A percentile compares a stretch with the other conserved stretches of the same genome.
These are phyloP conservation scores for Xestoiulus laeticollis DNA, from an alignment of 2,888 invertebrate species.

Conservation along the genomic window DNA sequence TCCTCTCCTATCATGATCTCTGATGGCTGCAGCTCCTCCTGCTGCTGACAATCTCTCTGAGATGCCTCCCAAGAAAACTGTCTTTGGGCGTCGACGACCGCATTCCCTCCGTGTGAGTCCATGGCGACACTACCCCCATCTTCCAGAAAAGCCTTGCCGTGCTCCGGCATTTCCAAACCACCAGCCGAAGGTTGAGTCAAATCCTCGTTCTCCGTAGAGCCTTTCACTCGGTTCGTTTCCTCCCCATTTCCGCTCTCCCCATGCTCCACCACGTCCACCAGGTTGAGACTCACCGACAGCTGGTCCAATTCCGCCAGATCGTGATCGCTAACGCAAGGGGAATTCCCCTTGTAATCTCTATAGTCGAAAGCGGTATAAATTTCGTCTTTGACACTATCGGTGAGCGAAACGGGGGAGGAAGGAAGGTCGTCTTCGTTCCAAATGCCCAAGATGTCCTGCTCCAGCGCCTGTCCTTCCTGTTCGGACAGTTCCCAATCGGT, in stretches of 20 bases:
- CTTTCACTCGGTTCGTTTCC: not conserved
- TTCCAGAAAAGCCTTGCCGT: too few relatives aligned
- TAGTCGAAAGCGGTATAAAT: conserved; percentile 80
- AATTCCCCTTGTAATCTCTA: conserved; percentile 79
- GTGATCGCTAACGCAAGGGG: conserved; percentile 79
- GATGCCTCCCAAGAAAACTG: not conserved
- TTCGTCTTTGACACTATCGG: conserved; percentile 63
- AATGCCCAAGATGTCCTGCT: conserved; percentile 69
- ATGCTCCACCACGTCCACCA: conserved; percentile 64
- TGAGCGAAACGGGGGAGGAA: conserved; percentile 66
- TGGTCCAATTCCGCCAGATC: conserved; percentile 81
- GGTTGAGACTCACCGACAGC: conserved; percentile 78
- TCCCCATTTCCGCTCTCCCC: not conserved
- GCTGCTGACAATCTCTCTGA: not conserved
- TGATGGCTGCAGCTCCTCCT: not conserved
- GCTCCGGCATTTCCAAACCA: too few relatives aligned
- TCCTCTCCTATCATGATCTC: not conserved
- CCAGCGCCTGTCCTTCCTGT: conserved; percentile 53
- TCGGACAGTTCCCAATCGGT: conserved; percentile 56
- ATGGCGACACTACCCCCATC: not conserved
- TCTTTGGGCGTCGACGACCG: not conserved
- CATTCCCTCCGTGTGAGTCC: not conserved
- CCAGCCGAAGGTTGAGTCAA: not conserved
- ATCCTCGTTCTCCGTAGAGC: not conserved
- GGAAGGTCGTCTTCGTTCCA: conserved; percentile 70